Evolutionary conservation across 2,797 vertebrate species (phyloP).

Genomic region (Syngnathus rostellatus): DNA sequence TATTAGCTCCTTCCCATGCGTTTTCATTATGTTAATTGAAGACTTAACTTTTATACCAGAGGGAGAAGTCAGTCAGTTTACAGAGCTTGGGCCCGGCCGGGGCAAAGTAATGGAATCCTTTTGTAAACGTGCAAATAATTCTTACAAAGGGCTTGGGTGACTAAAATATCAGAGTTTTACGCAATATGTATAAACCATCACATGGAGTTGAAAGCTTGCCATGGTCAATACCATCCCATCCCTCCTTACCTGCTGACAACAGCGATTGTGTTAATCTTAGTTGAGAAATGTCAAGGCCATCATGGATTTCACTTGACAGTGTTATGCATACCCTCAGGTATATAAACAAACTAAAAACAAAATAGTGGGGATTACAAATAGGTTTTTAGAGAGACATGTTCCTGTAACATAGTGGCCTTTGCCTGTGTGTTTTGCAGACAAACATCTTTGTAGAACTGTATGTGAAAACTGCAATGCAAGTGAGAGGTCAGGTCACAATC

Average conservation of each 20-base stretch:
- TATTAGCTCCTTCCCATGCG: not conserved
- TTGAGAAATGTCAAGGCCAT: constrained; percentile 55
- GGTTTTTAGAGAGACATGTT: no score
- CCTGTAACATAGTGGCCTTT: not conserved
- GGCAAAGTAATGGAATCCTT: constrained; percentile 7
- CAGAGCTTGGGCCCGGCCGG: not conserved
- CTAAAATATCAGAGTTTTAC: not conserved
- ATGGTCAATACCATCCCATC: constrained; percentile 18
- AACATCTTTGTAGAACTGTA: not conserved
- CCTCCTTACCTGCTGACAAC: constrained; percentile 52
- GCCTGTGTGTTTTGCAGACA: not conserved
- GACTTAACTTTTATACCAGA: not conserved
- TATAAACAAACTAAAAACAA: not conserved
- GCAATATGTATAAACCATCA: constrained; percentile 3
- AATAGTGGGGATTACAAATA: not conserved
- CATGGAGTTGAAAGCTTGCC: constrained; percentile 24
- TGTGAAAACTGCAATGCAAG: not conserved
- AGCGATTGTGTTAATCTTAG: constrained; percentile 55
- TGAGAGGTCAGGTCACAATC: no score
- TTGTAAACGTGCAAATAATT: not conserved
- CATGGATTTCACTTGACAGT: constrained; percentile 22
- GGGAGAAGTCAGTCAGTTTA: not conserved
- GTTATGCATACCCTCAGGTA: not conserved
- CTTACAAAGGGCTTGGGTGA: not conserved
- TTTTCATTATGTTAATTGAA: not conserved